Evolutionary conservation across 2,888 invertebrate genomes (phyloP), one percentile per base, ranked within the genome.

Genomic region (Lamproptera curius): DNA sequence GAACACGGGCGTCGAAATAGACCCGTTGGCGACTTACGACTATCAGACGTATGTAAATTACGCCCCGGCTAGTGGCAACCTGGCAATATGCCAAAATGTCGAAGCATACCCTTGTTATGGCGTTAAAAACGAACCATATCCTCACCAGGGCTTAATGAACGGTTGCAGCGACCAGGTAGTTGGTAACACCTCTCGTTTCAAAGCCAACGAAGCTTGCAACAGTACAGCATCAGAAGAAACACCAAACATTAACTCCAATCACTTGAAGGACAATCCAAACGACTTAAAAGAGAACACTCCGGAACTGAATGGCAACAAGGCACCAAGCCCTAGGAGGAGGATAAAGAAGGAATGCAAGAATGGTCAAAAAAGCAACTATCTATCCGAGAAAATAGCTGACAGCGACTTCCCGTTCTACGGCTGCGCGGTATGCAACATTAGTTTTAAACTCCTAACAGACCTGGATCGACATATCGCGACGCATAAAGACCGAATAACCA

Each of bases 401-500:
- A 67, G 73, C 11, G 62, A 74, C 0, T 86, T 76, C 31, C 73
- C 76, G 0, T 87, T 84, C 45, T 87, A 82, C 16, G 84, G 83
- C 0, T 87, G 86, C 51, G 62, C 86, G 0, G 68, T 86, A 0
- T 87, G 86, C 31, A 76, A 85, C 42, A 64, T 84, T 1, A 74
- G 76, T 8, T 86, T 68, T 42, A 55, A 61, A 10, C 55, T 69
- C 0, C 48, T 84, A 1, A 55, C 65, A 0, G 76, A 83, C 3
- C 54, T 87, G 1, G 85, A 85, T 34, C 60, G 73, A 2, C 86
- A 87, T 51, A 76, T 86, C 0, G 66, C 73, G 0, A 65, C 70
- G 1, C 86, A 87, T 28, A 78, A 79, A 31, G 78, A 82, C 16
- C 67, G 86, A 20, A 61, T 83, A 40, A 86, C 86, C 0, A 85